Base-by-base conservation (phyloP, 2,888 invertebrate genomes). In the Microplitis deprimator region DNA sequence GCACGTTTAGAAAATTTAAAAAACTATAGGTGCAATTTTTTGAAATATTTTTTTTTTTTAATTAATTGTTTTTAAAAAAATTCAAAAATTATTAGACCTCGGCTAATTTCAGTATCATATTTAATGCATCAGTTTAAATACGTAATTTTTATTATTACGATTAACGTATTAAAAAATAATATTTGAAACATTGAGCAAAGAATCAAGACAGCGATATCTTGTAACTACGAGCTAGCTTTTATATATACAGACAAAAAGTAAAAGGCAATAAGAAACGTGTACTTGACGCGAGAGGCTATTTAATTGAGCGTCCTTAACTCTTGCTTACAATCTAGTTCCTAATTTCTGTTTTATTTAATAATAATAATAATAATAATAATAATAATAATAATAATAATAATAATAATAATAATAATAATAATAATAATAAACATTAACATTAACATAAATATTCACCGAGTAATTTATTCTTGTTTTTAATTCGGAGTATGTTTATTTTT, bases 221-320 rank as follows among this genome's bases (percentile, higher is more conserved):
- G 50, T 50, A 50, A 5, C 50, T 50, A 50, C 50, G 13, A 50
- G 50, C 50, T 50, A 41, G 8, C 41, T 13, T 13, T 13, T 50
- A 50, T 50, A 50, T 50, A 50, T 50, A 50, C 50, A 50, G 13
- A 50, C 50, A 13, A 50, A 50, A 50, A 50, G 50, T 50, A 50
- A 50, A 50, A 50, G 50, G 50, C 50, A 50, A 50, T 50, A 50
- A 50, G 50, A 50, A 50, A 50, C 13, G 50, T 50, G 50, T 50
- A 50, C 50, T 50, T 50, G 50, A 50, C 50, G 50, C 50, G 50
- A 50, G 50, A 50, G 50, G 13, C 50, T 50, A 50, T 50, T 50
- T 50, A 50, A 50, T 50, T 50, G 50, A 50, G 50, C 50, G 50
- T 50, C 50, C 50, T 50, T 50, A 50, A 50, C 50, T 50, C 50